A percentile compares a stretch with the other conserved stretches of the same genome.
phyloP scores from a whole-genome alignment of 2,888 invertebrate genomes.

The Macrophya annulata region DNA sequence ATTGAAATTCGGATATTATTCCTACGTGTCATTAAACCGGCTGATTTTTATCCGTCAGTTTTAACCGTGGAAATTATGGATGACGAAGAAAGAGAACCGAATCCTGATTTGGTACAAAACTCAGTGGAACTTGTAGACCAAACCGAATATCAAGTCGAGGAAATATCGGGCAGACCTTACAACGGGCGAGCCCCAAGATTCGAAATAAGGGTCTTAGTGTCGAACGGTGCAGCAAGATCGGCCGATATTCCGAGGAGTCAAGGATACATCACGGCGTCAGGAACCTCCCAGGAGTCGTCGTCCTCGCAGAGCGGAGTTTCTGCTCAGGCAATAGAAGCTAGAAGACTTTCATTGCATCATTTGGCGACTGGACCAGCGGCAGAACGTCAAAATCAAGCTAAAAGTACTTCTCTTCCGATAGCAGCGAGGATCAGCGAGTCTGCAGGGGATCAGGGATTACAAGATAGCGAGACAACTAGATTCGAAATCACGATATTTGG shows the following conservation, averaged over 20 bases:
- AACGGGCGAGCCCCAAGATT: background rate
- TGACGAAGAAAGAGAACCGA: background rate
- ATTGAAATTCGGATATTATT: background rate
- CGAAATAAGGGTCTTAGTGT: constrained; percentile 11
- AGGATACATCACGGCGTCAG: constrained; percentile 28
- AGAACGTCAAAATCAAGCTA: background rate
- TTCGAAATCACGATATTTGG: constrained; percentile 44
- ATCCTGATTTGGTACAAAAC: background rate
- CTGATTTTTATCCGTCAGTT: background rate
- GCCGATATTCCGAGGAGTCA: background rate
- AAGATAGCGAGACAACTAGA: background rate
- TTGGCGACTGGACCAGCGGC: constrained; percentile 19
- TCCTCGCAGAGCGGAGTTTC: background rate
- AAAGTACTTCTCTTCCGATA: constrained; percentile 32
- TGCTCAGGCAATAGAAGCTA: background rate
- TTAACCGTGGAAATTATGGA: background rate
- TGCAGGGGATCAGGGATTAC: background rate
- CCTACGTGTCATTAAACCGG: too few relatives aligned
- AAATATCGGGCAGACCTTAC: background rate
- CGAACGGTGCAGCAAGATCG: background rate
- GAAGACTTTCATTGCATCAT: constrained; percentile 3
- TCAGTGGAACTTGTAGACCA: background rate
- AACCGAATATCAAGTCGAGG: background rate
- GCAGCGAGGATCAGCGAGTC: background rate
- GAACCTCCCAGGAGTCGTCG: background rate